Evolutionary conservation across 2,888 invertebrate genomes (phyloP).

Genomic region (Allygus modestus): DNA sequence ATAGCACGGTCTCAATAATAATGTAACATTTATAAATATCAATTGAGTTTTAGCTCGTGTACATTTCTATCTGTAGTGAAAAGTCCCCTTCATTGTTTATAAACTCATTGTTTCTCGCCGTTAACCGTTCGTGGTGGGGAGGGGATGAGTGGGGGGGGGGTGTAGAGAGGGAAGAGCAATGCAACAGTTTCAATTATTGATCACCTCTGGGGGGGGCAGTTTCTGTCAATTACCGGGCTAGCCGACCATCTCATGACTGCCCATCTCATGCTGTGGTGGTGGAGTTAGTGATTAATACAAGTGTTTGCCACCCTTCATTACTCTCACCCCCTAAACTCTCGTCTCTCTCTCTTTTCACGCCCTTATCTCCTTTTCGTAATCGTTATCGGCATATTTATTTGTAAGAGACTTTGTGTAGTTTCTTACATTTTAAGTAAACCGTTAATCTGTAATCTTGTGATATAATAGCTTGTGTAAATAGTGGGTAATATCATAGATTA

Average conservation of each 20-base stretch:
- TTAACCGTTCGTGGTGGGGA: not conserved
- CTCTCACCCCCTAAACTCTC: not conserved
- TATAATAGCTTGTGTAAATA: no score
- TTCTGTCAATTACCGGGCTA: constrained; percentile 9
- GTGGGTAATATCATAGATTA: no score
- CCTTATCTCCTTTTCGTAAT: not conserved
- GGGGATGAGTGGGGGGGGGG: not conserved
- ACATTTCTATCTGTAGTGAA: no score
- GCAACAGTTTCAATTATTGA: constrained; percentile 45
- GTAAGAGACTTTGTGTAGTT: no score
- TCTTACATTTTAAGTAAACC: no score
- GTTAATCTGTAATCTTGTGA: no score
- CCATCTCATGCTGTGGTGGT: not conserved
- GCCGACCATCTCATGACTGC: not conserved
- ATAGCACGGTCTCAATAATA: no score
- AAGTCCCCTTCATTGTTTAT: not conserved
- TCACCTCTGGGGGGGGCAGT: not conserved
- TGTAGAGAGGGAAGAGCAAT: not conserved
- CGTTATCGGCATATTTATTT: no score
- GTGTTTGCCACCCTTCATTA: not conserved
- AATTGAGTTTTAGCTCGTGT: no score
- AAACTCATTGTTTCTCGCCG: not conserved
- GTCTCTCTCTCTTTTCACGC: not conserved
- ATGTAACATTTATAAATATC: no score
- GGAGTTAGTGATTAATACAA: not conserved